Evolutionary conservation across 2,888 invertebrate species (phyloP), one percentile per base, ranked within the genome.

Genomic region (Sinelater perroti): DNA sequence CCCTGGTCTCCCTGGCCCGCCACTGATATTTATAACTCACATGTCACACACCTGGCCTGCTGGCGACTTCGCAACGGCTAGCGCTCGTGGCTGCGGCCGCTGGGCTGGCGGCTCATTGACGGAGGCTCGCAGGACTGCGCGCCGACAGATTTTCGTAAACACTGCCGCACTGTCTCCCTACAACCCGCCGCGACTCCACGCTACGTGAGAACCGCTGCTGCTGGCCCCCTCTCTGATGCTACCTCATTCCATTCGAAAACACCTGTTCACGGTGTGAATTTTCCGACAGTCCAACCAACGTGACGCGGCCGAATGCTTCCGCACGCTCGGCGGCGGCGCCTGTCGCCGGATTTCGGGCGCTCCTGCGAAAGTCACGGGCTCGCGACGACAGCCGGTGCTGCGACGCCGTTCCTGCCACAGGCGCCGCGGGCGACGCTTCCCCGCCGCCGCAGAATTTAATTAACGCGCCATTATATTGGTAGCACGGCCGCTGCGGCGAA

Each of bases 201-300:
- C 64, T 71, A 73, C 76, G 76, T 58, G 53, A 49, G 77, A 76
- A 77, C 71, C 67, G 74, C 69, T 67, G 62, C 63, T 71, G 70
- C 63, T 72, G 73, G 75, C 69, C 72, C 76, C 74, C 75, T 74
- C 73, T 71, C 71, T 67, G 67, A 61, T 54, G 50, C 72, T 73
- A 81, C 81, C 80, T 81, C 83, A 81, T 82, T 84, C 84, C 85
- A 83, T 85, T 86, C 83, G 83, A 85, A 81, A 87, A 88, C 89
- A 89, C 89, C 89, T 89, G 89, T 88, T 88, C 85, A 80, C 81
- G 81, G 77, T 78, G 79, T 79, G 80, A 83, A 84, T 86, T 88
- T 88, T 87, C 88, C 85, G 84, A 85, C 81, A 81, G 82, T 81
- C 75, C 71, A 74, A 78, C 82, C 83, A 83, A 82, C 82, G 63